phyloP scores from a whole-genome alignment of 2,888 invertebrate genomes.

The Pinctada fucata region DNA sequence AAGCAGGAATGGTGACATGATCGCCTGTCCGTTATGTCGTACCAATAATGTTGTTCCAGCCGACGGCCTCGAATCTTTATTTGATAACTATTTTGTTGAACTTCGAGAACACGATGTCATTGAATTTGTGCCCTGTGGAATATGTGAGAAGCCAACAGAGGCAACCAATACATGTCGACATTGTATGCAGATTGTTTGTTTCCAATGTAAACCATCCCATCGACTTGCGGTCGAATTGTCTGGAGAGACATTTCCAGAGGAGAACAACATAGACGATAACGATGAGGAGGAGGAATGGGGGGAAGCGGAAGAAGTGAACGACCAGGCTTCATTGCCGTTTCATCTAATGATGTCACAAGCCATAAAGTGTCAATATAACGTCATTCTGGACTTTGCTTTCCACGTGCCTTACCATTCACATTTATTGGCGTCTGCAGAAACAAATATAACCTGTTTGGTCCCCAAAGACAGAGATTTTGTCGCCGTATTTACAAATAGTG shows the following conservation, averaged over 20 bases:
- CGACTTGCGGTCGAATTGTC: slow-evolving; percentile 16
- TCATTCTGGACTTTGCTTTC: neutral
- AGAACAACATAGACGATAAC: neutral
- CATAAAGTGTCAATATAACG: neutral
- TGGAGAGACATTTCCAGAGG: neutral
- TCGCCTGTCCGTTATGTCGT: neutral
- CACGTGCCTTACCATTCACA: neutral
- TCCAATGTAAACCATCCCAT: slow-evolving; percentile 7
- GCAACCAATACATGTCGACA: slow-evolving; percentile 5
- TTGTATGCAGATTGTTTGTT: slow-evolving; percentile 16
- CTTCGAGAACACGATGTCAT: neutral
- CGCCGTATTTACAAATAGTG: neutral
- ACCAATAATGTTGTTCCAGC: neutral
- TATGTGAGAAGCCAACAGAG: neutral
- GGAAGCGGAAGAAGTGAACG: neutral
- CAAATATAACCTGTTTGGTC: neutral
- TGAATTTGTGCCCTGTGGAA: neutral
- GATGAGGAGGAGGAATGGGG: neutral
- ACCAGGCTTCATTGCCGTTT: neutral
- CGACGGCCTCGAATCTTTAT: neutral
- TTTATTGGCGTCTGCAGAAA: neutral
- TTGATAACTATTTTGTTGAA: neutral
- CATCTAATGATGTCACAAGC: neutral
- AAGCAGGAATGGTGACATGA: neutral
- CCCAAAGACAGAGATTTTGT: neutral